Conservation (phyloP, 1,140 invertebrate species). For the Scaptomyza montana region DNA sequence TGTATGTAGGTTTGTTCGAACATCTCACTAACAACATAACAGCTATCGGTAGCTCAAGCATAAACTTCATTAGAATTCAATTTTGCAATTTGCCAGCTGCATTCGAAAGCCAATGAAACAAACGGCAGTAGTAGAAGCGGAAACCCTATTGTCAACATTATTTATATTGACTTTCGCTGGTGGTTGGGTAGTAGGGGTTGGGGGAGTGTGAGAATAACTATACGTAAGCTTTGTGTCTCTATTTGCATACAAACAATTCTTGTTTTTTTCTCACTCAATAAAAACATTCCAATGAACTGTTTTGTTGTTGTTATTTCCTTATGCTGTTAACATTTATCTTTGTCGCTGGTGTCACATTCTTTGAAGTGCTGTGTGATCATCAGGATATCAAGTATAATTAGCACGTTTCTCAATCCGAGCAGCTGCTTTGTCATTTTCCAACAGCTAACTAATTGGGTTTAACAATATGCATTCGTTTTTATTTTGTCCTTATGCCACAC, state of each 20-base stretch:
- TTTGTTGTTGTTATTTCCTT: constrained; percentile 16
- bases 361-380: no score
- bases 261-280: neutral
- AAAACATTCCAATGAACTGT: constrained; percentile 17
- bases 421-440: constrained; percentile 10
- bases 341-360: constrained; percentile 7
- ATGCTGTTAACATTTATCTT: constrained; percentile 23
- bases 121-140: neutral
- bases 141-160: constrained; percentile 18
- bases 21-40: constrained; percentile 11
- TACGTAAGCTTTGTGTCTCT: neutral
- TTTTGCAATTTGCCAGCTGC: constrained; percentile 16
- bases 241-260: constrained; percentile 18
- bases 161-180: constrained; percentile 7
- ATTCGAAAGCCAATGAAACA: constrained; percentile 18
- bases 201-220: neutral
- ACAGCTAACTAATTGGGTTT: constrained; percentile 34
- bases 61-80: constrained; percentile 42
- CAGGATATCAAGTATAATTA: constrained; percentile 31
- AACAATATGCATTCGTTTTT: constrained; percentile 28
- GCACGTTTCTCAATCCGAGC: constrained; percentile 17
- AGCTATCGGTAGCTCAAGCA: neutral
- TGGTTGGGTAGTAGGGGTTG: neutral
- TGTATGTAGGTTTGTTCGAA: neutral
- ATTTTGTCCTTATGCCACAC: neutral